Percentiles rank a stretch among this genome's conserved stretches.
These are phyloP conservation scores for Ondatra zibethicus DNA, from an alignment of 2,113 vertebrate genomes.

Conservation along the genomic window DNA sequence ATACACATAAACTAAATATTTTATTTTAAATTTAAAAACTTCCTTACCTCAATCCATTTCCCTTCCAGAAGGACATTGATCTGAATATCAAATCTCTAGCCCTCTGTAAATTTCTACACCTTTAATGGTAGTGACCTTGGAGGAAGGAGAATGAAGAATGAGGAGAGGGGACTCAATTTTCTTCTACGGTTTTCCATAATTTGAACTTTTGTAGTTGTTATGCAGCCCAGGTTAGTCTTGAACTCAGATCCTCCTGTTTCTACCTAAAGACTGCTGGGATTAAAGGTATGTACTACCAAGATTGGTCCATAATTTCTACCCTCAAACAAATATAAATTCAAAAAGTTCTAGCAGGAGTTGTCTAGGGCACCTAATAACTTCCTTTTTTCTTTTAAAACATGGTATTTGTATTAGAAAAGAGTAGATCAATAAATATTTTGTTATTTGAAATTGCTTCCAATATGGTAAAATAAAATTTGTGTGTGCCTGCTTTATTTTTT, in stretches of 20 bases:
- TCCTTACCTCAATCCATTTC: not conserved
- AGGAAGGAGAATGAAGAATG: slow-evolving; percentile 9
- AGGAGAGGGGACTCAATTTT: not conserved
- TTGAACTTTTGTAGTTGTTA: not conserved
- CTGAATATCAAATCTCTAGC: not conserved
- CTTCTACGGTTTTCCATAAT: slow-evolving; percentile 1
- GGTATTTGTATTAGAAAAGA: slow-evolving; percentile 11
- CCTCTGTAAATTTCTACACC: not conserved
- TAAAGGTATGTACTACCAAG: not conserved
- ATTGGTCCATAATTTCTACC: not conserved
- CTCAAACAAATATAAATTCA: slow-evolving; percentile 39
- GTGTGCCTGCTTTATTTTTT: not conserved
- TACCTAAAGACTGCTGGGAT: not conserved
- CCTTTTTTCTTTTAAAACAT: not conserved
- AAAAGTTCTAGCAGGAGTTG: slow-evolving; percentile 36
- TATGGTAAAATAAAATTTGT: slow-evolving; percentile 56
- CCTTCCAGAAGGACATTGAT: slow-evolving; percentile 4
- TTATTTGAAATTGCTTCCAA: slow-evolving; percentile 27
- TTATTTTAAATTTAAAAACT: not conserved
- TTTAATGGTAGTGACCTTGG: slow-evolving; percentile 13
- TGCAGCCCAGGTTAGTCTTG: not conserved
- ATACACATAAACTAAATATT: not conserved
- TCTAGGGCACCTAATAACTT: not conserved
- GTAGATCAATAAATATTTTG: not conserved
- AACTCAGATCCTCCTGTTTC: not conserved